Conservation (phyloP, 2,113 vertebrate genomes). For the Gulo gulo region DNA sequence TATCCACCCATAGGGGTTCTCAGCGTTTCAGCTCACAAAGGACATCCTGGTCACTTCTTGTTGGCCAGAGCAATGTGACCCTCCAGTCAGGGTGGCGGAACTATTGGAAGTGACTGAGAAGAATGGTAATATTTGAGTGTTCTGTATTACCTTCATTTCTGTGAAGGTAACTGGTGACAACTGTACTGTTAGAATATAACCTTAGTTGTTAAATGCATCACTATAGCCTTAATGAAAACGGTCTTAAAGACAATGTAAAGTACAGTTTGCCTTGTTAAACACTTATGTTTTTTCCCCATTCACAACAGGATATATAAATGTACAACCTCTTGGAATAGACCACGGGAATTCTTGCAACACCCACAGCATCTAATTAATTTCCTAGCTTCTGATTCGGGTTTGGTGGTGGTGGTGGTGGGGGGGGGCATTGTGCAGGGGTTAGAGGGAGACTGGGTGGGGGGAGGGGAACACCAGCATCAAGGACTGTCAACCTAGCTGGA, state of each 20-base stretch:
- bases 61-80: neutral
- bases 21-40: neutral
- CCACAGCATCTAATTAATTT: accelerated
- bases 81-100: too few relatives aligned
- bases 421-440: too few relatives aligned
- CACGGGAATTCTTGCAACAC: accelerated
- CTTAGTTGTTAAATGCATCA: neutral
- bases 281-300: neutral
- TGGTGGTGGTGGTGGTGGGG: too few relatives aligned
- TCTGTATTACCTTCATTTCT: neutral
- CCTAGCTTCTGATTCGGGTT: neutral
- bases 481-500: neutral
- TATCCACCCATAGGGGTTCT: neutral
- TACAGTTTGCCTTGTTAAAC: neutral
- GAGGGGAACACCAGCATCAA: neutral
- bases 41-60: accelerated
- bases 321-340: neutral
- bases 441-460: accelerated
- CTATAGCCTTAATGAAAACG: neutral
- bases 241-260: neutral
- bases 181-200: neutral
- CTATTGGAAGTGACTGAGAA: neutral
- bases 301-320: accelerated
- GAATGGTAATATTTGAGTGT: neutral
- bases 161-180: neutral